Conservation (phyloP, 2,888 invertebrate species). For the Catocala nupta region DNA sequence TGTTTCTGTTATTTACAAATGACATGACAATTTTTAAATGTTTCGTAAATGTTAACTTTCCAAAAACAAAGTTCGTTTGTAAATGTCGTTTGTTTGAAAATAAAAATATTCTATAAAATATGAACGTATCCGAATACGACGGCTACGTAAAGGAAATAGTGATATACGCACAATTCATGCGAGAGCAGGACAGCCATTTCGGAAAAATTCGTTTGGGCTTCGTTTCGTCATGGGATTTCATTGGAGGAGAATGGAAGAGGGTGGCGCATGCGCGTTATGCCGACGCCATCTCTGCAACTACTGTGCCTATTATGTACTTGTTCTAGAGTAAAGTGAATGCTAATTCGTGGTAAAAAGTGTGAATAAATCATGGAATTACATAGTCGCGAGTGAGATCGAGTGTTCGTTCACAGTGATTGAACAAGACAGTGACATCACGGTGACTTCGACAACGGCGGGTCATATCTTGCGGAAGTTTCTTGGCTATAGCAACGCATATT, state of each 20-base stretch:
- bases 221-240: constrained; percentile 71
- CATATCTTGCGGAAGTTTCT: constrained; percentile 83
- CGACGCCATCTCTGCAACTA: constrained; percentile 87
- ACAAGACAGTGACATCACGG: constrained; percentile 61
- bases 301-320: constrained; percentile 80
- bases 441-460: constrained; percentile 68
- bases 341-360: constrained; percentile 72
- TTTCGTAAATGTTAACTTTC: too few species aligned
- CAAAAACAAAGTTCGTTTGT: too few species aligned
- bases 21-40: too few species aligned
- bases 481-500: constrained; percentile 84
- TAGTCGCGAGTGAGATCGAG: constrained; percentile 68
- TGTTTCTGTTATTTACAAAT: too few species aligned
- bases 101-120: constrained; percentile 9
- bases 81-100: not conserved
- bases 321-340: constrained; percentile 71
- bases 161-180: constrained; percentile 13
- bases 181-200: constrained; percentile 56
- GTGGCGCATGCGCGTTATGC: constrained; percentile 87
- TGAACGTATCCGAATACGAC: constrained; percentile 44
- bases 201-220: constrained; percentile 69
- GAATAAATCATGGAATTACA: constrained; percentile 76
- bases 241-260: constrained; percentile 79
- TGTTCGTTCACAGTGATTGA: constrained; percentile 63
- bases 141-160: constrained; percentile 21